A percentile compares a stretch with the other conserved stretches of the same genome.
phyloP scores from a whole-genome alignment of 2,113 vertebrate species.

The Lepus europaeus region DNA sequence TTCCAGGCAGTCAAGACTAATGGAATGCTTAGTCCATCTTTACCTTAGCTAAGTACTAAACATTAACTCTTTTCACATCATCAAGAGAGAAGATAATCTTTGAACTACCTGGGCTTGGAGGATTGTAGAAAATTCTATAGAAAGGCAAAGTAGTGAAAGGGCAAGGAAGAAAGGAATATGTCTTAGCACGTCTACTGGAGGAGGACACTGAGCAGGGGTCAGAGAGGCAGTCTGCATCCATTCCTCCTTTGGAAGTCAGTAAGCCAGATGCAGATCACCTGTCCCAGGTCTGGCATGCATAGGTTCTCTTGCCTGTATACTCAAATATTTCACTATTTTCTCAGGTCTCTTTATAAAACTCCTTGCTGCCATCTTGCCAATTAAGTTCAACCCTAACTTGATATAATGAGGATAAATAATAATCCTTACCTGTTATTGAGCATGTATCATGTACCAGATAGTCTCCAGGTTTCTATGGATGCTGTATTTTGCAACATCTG shows the following conservation, averaged over 20 bases:
- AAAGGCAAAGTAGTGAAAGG: background rate
- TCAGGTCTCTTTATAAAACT: background rate
- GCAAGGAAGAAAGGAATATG: no score
- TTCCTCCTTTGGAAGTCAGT: background rate
- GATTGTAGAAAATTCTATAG: background rate
- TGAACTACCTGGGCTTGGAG: background rate
- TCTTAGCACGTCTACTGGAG: no score
- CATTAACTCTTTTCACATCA: background rate
- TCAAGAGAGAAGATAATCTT: constrained; percentile 5
- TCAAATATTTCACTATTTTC: background rate
- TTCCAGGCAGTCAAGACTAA: background rate
- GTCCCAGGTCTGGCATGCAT: background rate
- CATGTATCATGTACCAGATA: background rate
- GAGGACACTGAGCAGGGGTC: background rate
- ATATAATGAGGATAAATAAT: background rate
- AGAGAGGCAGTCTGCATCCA: background rate
- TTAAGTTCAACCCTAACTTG: background rate
- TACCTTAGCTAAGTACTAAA: constrained; percentile 21
- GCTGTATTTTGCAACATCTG: background rate
- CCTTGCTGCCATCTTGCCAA: background rate
- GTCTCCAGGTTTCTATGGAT: background rate
- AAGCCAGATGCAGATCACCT: background rate
- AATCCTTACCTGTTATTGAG: background rate
- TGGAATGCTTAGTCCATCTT: constrained; percentile 15
- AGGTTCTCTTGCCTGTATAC: background rate